Evolutionary conservation across 2,797 vertebrate species (phyloP).

Genomic region (Calcarius lapponicus): DNA sequence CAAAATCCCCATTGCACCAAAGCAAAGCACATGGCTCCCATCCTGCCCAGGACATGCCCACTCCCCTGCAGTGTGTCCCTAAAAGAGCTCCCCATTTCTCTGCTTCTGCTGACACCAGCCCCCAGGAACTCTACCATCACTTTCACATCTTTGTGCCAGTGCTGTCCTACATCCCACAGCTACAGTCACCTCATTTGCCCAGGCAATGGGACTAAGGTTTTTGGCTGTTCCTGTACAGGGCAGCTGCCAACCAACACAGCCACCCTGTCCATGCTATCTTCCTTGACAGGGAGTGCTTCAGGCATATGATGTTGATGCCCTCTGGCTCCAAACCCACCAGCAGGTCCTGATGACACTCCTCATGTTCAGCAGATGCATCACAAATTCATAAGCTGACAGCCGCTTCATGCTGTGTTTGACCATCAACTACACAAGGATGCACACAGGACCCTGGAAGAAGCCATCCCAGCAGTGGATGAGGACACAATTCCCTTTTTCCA

Average conservation of each 20-base stretch:
- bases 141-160: background rate
- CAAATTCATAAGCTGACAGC: background rate
- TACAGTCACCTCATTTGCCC: background rate
- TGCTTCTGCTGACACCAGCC: background rate
- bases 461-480: background rate
- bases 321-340: background rate
- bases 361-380: background rate
- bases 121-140: background rate
- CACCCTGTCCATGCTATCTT: background rate
- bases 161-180: background rate
- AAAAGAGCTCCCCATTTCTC: background rate
- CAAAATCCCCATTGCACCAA: background rate
- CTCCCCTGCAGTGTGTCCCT: background rate
- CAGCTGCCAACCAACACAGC: background rate
- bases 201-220: background rate
- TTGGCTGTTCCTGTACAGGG: background rate
- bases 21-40: background rate
- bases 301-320: background rate
- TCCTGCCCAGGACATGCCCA: background rate
- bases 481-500: background rate
- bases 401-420: background rate
- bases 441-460: background rate
- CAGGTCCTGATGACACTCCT: background rate
- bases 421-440: background rate
- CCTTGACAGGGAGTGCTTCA: background rate